A percentile compares a stretch with the other conserved stretches of the same genome.
Evolutionary conservation across 1,140 invertebrate genomes (phyloP).

Genomic region (Batillaria attramentaria): DNA sequence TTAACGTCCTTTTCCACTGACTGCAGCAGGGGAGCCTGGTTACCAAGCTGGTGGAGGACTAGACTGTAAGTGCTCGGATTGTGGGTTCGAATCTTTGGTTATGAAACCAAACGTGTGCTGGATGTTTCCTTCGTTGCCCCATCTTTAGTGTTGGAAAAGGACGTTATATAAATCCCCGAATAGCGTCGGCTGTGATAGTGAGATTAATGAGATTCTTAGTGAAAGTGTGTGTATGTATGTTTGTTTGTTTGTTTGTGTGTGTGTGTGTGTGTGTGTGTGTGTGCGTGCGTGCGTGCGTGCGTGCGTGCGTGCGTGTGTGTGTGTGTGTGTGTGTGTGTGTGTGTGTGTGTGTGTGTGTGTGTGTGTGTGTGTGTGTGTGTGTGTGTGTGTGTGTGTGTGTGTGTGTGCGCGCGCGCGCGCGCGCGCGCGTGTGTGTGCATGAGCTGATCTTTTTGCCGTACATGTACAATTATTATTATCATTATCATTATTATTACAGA

Average conservation of each 20-base stretch:
- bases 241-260: background rate
- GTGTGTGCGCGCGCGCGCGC: background rate
- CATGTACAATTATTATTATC: background rate
- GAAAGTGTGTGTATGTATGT: background rate
- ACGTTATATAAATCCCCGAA: background rate
- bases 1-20: no score
- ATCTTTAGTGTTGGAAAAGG: background rate
- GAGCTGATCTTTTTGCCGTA: background rate
- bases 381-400: constrained; percentile 2
- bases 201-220: background rate
- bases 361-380: constrained; percentile 2
- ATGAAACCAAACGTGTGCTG: background rate
- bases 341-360: constrained; percentile 2
- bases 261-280: background rate
- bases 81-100: background rate
- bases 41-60: no score
- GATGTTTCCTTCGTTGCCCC: background rate
- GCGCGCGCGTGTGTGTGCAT: background rate
- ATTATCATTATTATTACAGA: background rate
- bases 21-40: no score
- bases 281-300: background rate
- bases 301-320: background rate
- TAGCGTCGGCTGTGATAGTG: background rate
- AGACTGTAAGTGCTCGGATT: background rate
- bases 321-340: background rate